Percentiles rank a stretch among this genome's conserved stretches.
Conservation (phyloP, 2,113 vertebrate species). For the Paraplagusia blochii region DNA sequence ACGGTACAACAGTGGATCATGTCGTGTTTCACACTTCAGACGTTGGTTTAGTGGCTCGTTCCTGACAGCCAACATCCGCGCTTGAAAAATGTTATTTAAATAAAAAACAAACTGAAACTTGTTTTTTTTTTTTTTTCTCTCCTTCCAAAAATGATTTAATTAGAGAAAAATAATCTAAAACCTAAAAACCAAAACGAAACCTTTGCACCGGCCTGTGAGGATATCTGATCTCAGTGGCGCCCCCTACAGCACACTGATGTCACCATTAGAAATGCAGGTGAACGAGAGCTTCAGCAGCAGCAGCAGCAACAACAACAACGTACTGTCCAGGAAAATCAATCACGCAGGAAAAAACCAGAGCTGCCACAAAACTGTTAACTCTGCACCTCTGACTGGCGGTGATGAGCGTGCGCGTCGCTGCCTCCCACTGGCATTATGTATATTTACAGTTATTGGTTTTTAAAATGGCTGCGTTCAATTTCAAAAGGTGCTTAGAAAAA, state of each 20-base stretch:
- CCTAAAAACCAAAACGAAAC: conserved; percentile 11
- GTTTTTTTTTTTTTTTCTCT: too few species aligned
- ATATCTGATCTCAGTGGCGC: conserved; percentile 15
- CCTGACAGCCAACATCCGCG: conserved; percentile 11
- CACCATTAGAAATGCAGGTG: conserved; percentile 15
- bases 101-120: conserved; percentile 12
- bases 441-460: conserved; percentile 3
- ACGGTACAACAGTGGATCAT: conserved; percentile 19
- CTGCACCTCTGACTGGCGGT: conserved; percentile 30
- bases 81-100: conserved; percentile 21
- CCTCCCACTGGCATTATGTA: not conserved
- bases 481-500: not conserved
- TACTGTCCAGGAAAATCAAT: conserved; percentile 55
- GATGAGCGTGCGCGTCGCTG: conserved; percentile 3
- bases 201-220: conserved; percentile 18
- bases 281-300: conserved; percentile 39
- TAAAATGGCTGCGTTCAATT: not conserved
- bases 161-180: not conserved
- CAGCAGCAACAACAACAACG: conserved; percentile 4
- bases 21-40: conserved; percentile 25
- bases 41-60: conserved; percentile 18
- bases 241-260: conserved; percentile 19
- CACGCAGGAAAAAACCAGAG: conserved; percentile 19
- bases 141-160: too few species aligned
- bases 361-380: conserved; percentile 19